Evolutionary conservation across 2,888 invertebrate genomes (phyloP), one percentile per base, ranked within the genome.

Genomic region (Lasioglossum marginatum): DNA sequence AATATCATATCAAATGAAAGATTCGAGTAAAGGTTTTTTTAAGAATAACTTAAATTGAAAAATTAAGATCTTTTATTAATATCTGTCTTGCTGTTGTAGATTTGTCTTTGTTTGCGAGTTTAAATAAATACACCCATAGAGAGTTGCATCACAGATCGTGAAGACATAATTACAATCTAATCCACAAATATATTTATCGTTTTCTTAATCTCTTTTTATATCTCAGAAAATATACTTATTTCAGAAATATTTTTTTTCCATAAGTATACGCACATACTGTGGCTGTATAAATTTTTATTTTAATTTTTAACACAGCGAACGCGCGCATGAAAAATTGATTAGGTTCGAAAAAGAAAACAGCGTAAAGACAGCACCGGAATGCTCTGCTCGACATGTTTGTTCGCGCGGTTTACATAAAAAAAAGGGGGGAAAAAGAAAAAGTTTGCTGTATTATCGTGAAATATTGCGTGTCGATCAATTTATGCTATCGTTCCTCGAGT

Each of bases 291-390:
- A 70, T 40, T 63, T 63, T 82, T 60, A 52, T 34, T 75, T 63
- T 40, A n/a, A 52, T 72, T 80, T 78, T 14, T 74, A 23, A 48
- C 68, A 77, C n/a, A 57, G 71, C 74, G 57, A 78, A 89, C 43
- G 66, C 79, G 63, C 71, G 72, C 82, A 80, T 48, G 76, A 70
- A 84, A 81, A 57, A 19, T 88, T 90, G n/a, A 70, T 60, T 57
- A 68, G 75, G 27, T 85, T 82, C 68, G 85, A 85, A 89, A 19
- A 91, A 89, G 87, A 27, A 91, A 89, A 87, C 90, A 87, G 89
- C 86, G 86, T 90, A 92, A 93, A 93, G 93, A 93, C 93, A 93
- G 91, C 92, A 87, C 88, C 94, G 94, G 94, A 94, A 94, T 94
- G 94, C 93, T 94, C 81, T 94, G 94, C 92, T 93, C 80, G 84